A percentile compares a stretch with the other conserved stretches of the same genome.
Evolutionary conservation across 2,113 vertebrate genomes (phyloP).

Genomic region (Varanus salvator): DNA sequence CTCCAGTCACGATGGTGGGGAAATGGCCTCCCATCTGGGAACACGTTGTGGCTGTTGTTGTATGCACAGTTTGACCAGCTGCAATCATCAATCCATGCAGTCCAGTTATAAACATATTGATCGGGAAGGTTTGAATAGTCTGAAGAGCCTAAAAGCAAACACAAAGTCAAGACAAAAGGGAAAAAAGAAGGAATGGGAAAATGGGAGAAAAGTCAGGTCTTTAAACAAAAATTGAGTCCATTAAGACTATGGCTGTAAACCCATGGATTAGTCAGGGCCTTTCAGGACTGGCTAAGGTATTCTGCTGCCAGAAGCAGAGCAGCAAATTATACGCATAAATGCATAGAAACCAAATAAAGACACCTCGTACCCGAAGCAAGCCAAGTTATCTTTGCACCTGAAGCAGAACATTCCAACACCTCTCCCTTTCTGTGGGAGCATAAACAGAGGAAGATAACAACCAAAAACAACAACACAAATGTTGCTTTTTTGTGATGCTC

Average conservation of each 20-base stretch:
- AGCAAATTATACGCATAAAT: background rate
- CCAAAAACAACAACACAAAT: background rate
- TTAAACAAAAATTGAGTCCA: background rate
- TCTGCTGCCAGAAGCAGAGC: background rate
- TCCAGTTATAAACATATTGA: constrained; percentile 88
- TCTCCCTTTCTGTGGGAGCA: background rate
- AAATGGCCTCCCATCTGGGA: constrained; percentile 91
- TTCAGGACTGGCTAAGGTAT: too few relatives aligned
- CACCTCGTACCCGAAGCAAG: background rate
- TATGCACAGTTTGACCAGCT: constrained; percentile 77
- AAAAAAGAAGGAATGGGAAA: background rate
- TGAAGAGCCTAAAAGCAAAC: constrained; percentile 40
- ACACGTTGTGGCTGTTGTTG: constrained; percentile 75
- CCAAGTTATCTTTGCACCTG: background rate
- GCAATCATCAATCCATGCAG: constrained; percentile 83
- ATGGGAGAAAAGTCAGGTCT: background rate
- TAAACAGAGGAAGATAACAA: background rate
- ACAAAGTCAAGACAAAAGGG: background rate
- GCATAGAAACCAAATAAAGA: background rate
- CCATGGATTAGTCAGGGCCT: too few relatives aligned
- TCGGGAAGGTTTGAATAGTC: constrained; percentile 51
- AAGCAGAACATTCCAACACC: background rate
- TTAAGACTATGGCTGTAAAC: background rate
- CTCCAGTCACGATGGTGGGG: constrained; percentile 83
- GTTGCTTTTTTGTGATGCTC: background rate